A percentile compares a stretch with the other conserved stretches of the same genome.
These are phyloP conservation scores for Gastracanthus pulcherrimus DNA, from an alignment of 2,888 invertebrate species.

Conservation along the genomic window DNA sequence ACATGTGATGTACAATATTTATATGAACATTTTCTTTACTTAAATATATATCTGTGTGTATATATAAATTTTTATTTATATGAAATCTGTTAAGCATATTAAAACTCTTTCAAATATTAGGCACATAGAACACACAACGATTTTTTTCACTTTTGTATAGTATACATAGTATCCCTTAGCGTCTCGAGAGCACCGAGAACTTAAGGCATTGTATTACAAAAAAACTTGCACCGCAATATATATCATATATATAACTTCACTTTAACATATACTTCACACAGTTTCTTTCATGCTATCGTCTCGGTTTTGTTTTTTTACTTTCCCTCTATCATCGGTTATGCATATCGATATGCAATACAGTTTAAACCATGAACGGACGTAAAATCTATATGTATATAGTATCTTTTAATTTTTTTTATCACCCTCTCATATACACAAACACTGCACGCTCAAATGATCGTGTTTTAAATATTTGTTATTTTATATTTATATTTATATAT, in stretches of 20 bases:
- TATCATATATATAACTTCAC: slow-evolving; percentile 37
- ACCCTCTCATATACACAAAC: slow-evolving; percentile 48
- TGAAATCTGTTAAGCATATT: slow-evolving; percentile 43
- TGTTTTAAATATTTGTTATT: slow-evolving; percentile 47
- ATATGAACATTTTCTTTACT: slow-evolving; percentile 32
- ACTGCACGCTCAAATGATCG: slow-evolving; percentile 45
- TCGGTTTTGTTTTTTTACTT: slow-evolving; percentile 11
- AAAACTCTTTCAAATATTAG: slow-evolving; percentile 68
- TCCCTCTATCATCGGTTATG: slow-evolving; percentile 24
- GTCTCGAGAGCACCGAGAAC: slow-evolving; percentile 54
- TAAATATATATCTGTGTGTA: slow-evolving; percentile 23
- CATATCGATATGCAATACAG: slow-evolving; percentile 33
- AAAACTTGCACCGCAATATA: slow-evolving; percentile 52
- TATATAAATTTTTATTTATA: slow-evolving; percentile 40
- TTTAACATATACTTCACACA: slow-evolving; percentile 33
- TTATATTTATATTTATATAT: slow-evolving; percentile 59
- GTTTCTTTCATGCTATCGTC: slow-evolving; percentile 14
- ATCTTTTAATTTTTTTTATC: slow-evolving; percentile 49
- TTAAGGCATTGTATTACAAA: slow-evolving; percentile 49
- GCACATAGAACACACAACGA: slow-evolving; percentile 74
- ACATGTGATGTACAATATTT: slow-evolving; percentile 47
- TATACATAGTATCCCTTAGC: slow-evolving; percentile 62
- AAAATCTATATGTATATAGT: slow-evolving; percentile 44
- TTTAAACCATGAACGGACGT: slow-evolving; percentile 49
- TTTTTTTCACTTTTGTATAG: slow-evolving; percentile 57